phyloP scores from a whole-genome alignment of 2,888 invertebrate species.

The Diarsia brunnea region DNA sequence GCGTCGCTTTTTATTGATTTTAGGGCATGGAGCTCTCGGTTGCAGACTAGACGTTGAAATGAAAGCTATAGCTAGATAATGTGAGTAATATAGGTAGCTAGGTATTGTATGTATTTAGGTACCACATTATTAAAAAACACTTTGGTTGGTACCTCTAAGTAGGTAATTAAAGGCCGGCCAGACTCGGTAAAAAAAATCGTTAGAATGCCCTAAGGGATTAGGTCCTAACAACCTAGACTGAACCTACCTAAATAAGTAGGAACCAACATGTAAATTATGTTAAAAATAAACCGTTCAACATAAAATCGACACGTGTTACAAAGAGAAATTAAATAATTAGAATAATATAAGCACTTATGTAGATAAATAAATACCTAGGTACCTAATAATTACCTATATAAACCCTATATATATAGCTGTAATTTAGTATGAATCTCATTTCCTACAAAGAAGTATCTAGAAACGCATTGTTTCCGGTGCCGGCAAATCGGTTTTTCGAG shows the following conservation, averaged over 20 bases:
- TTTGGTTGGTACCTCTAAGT: neutral
- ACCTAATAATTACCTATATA: too few species aligned
- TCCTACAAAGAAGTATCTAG: slow-evolving; percentile 33
- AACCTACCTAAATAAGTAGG: neutral
- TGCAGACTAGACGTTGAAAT: slow-evolving; percentile 3
- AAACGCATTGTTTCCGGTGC: slow-evolving; percentile 51
- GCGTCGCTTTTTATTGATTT: slow-evolving; percentile 42
- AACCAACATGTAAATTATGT: neutral
- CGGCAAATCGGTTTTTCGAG: slow-evolving; percentile 40
- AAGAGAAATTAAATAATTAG: neutral
- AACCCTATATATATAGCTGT: too few species aligned
- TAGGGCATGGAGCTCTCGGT: neutral
- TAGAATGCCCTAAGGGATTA: neutral
- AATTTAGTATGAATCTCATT: neutral
- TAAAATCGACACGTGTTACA: slow-evolving; percentile 21
- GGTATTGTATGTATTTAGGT: too few species aligned
- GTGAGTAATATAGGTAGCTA: neutral
- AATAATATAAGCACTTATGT: neutral
- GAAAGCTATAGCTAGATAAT: neutral
- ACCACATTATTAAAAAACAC: neutral
- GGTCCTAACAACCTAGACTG: neutral
- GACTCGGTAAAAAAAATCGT: neutral
- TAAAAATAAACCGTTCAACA: slow-evolving; percentile 16
- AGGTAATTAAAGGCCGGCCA: neutral
- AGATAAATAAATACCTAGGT: too few species aligned